phyloP scores from a whole-genome alignment of 2,113 vertebrate species.

The Ovis canadensis region DNA sequence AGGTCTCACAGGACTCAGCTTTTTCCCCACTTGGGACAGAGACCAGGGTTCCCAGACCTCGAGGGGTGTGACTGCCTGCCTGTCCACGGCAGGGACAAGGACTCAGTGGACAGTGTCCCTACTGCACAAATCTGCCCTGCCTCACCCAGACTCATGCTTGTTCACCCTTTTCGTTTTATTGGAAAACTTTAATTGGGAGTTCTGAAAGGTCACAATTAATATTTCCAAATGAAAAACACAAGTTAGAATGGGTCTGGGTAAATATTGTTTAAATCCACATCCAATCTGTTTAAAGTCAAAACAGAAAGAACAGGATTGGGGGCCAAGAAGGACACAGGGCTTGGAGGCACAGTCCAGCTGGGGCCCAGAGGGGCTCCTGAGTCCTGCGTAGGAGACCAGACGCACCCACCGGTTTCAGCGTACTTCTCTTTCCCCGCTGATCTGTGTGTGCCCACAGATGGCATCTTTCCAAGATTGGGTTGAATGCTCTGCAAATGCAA shows the following conservation, averaged over 20 bases:
- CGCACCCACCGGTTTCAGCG: too few species aligned
- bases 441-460: neutral
- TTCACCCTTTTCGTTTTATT: conserved; percentile 12
- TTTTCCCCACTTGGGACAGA: neutral
- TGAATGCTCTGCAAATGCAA: neutral
- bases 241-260: neutral
- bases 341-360: rapidly evolving
- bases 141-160: neutral
- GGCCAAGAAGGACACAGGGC: rapidly evolving
- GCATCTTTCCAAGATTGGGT: neutral
- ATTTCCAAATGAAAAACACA: conserved; percentile 46
- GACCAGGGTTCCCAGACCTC: neutral
- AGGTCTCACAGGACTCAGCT: rapidly evolving
- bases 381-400: neutral
- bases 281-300: neutral
- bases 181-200: conserved; percentile 47
- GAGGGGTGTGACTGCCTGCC: rapidly evolving
- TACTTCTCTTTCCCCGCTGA: neutral
- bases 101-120: rapidly evolving
- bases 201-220: conserved; percentile 60
- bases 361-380: rapidly evolving
- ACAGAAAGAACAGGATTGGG: neutral
- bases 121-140: rapidly evolving
- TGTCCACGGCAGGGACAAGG: rapidly evolving
- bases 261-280: neutral